phyloP scores from a whole-genome alignment of 1,140 invertebrate genomes.

The Reticulitermes speratus region DNA sequence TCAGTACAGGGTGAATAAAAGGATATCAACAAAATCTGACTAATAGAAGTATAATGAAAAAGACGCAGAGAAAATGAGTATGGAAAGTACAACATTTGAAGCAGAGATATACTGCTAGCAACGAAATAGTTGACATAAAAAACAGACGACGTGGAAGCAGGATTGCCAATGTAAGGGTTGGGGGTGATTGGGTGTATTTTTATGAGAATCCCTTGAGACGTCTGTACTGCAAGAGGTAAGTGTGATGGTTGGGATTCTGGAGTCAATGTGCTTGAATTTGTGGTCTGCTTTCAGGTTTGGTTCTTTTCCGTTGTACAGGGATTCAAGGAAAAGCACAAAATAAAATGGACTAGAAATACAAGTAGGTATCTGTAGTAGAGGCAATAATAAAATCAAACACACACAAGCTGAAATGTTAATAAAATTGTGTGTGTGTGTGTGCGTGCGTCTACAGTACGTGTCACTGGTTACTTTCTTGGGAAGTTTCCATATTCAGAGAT shows the following conservation, averaged over 20 bases:
- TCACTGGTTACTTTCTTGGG: background rate
- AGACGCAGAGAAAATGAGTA: background rate
- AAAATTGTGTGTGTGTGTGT: background rate
- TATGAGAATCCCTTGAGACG: background rate
- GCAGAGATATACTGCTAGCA: background rate
- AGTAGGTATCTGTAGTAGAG: background rate
- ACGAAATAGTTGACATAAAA: background rate
- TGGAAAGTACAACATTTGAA: background rate
- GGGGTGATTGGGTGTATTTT: constrained; percentile 1
- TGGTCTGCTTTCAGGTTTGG: background rate
- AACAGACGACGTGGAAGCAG: background rate
- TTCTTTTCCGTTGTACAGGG: background rate
- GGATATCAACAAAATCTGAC: too few species aligned
- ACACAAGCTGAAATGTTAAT: background rate
- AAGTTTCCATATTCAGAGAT: background rate
- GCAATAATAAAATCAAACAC: background rate
- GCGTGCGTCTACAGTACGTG: background rate
- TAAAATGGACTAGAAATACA: background rate
- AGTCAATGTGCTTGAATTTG: background rate
- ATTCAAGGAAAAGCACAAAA: background rate
- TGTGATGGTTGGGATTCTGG: background rate
- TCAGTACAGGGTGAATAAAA: too few species aligned
- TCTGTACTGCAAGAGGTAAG: background rate
- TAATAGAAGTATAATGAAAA: too few species aligned
- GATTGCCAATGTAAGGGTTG: background rate